Base-by-base conservation (phyloP, 2,888 invertebrate species). In the Drosophila conformis region DNA sequence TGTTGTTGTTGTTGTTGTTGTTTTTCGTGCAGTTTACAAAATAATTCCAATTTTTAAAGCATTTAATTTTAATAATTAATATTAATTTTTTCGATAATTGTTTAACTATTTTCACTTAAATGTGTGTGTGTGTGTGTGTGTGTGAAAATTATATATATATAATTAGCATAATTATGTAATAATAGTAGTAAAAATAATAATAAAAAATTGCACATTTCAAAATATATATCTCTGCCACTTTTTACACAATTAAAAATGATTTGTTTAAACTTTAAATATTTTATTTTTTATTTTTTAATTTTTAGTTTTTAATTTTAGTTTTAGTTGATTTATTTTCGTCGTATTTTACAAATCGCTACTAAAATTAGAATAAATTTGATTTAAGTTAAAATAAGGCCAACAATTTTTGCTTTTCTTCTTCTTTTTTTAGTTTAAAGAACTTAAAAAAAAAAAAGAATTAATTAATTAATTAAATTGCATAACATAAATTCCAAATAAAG, bases 321-420 rank as follows among this genome's bases (percentile, higher is more conserved):
- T 29, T 29, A 29, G 51, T 65, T 74, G 70, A 29, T 65, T 61
- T 70, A 21, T 70, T 62, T 56, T 48, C 6, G 57, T 68, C 54
- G 69, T 69, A 71, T 73, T 71, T 75, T 76, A 80, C 73, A 85
- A 80, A 73, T 83, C 72, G 65, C 56, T 76, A 74, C 75, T 84
- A 86, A 86, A 86, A 83, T 81, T 86, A 86, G 66, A 78, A 86
- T 80, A 84, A 87, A 87, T 87, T 86, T 87, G 82, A 85, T 86
- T 86, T 86, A 87, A 76, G 76, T 85, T 83, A 72, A 86, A 87
- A 87, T 85, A 86, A 87, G 88, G 88, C 85, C 85, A 86, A 86
- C 88, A 87, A 81, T 81, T 79, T 81, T 79, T 49, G 36, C 57
- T 11, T 46, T 31, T 8, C 8, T 51, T n/a, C n/a, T n/a, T n/a